These are phyloP conservation scores for Lepidocyrtinus sp. DNA, from an alignment of 2,888 invertebrate genomes.

Conservation along the genomic window DNA sequence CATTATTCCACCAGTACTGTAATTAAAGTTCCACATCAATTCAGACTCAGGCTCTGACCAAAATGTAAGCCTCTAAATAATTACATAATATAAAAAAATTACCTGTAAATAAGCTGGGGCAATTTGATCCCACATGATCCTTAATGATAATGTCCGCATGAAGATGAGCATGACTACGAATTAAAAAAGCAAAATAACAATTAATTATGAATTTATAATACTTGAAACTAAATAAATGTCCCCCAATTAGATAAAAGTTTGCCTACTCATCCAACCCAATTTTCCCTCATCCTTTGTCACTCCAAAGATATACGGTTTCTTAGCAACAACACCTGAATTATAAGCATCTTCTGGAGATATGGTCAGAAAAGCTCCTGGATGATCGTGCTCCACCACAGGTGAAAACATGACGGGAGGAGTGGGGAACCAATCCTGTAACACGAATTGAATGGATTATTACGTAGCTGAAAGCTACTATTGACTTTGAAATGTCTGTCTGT, in stretches of 20 bases:
- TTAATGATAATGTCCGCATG: conserved; percentile 32
- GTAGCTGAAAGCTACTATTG: too few species aligned
- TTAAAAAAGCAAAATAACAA: too few species aligned
- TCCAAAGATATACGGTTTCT: conserved; percentile 62
- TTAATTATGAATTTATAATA: conserved; percentile 1
- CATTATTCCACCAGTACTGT: too few species aligned
- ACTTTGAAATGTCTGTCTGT: too few species aligned
- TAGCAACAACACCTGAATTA: conserved; percentile 47
- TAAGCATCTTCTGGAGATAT: conserved; percentile 64
- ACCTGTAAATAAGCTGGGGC: conserved; percentile 55
- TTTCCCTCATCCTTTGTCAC: conserved; percentile 63
- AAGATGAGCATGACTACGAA: conserved; percentile 53
- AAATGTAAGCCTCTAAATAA: too few species aligned
- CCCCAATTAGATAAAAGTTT: neutral
- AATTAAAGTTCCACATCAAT: too few species aligned
- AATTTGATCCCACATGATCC: conserved; percentile 52
- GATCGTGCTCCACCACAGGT: conserved; percentile 55
- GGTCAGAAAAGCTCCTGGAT: conserved; percentile 61
- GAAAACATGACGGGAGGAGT: conserved; percentile 61
- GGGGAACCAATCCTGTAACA: conserved; percentile 60
- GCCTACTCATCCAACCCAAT: conserved; percentile 43
- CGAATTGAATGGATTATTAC: too few species aligned
- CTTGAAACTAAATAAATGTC: neutral
- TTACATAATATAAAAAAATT: too few species aligned
- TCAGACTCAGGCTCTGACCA: too few species aligned